Evolutionary conservation across 2,113 vertebrate species (phyloP).

Genomic region (Butastur rufipennis): DNA sequence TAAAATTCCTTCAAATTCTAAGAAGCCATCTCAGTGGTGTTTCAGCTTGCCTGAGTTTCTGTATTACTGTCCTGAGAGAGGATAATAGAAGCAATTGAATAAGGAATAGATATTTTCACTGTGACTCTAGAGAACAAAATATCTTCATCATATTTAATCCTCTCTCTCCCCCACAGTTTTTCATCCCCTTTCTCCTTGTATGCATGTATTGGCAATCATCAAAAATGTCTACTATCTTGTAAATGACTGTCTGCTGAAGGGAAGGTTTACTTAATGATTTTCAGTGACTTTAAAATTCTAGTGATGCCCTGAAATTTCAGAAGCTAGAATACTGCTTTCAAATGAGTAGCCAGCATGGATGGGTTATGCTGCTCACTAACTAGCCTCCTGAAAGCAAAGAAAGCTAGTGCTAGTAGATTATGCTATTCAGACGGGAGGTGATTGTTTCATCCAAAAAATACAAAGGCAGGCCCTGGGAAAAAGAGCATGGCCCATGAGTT

Average conservation of each 20-base stretch:
- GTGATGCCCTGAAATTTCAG: background rate
- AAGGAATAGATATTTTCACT: background rate
- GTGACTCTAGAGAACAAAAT: background rate
- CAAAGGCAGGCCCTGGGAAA: background rate
- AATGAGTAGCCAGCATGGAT: background rate
- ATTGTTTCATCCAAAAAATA: background rate
- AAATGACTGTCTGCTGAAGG: background rate
- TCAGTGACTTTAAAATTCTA: background rate
- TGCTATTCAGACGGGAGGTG: background rate
- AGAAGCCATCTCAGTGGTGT: background rate
- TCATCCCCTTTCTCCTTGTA: background rate
- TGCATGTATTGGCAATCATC: background rate
- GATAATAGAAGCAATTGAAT: background rate
- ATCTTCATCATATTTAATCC: background rate
- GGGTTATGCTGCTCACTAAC: background rate
- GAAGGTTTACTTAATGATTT: background rate
- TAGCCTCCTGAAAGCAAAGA: background rate
- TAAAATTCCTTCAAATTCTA: background rate
- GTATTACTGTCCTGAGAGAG: background rate
- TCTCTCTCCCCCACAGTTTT: background rate
- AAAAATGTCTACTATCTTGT: background rate
- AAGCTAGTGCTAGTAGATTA: background rate
- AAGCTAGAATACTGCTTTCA: background rate
- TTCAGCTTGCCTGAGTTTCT: background rate
- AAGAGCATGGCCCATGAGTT: background rate